Evolutionary conservation across 2,888 invertebrate genomes (phyloP).

Genomic region (Agrilus biguttatus): DNA sequence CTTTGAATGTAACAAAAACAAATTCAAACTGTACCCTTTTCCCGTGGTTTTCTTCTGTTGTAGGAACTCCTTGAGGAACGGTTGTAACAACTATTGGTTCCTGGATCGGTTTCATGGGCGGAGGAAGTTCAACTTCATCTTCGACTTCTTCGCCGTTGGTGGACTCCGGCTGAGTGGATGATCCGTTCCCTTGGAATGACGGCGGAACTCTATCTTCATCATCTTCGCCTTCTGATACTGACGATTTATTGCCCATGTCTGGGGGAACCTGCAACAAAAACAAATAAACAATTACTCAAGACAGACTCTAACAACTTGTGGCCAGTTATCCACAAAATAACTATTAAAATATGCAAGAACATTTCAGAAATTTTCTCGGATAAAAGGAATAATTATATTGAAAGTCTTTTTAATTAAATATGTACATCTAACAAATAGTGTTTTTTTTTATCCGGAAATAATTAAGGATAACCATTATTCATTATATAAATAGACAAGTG

Average conservation of each 20-base stretch:
- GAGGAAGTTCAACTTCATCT: conserved; percentile 78
- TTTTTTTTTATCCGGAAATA: no score
- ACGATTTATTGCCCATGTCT: conserved; percentile 40
- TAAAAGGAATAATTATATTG: no score
- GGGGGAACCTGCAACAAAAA: conserved; percentile 30
- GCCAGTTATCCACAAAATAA: no score
- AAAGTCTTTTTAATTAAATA: no score
- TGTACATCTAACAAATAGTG: no score
- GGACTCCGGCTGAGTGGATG: conserved; percentile 16
- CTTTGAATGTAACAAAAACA: no score
- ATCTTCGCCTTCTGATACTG: conserved; percentile 33
- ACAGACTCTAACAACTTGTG: no score
- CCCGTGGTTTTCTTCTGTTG: conserved; percentile 40
- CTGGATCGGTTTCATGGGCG: conserved; percentile 92
- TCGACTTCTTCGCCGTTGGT: conserved; percentile 57
- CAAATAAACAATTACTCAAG: neutral
- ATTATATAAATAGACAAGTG: no score
- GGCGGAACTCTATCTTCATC: conserved; percentile 25
- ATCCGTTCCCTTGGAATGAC: conserved; percentile 18
- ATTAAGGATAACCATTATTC: no score
- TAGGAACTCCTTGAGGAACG: conserved; percentile 27
- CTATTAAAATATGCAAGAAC: no score
- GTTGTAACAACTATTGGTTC: conserved; percentile 36
- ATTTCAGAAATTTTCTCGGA: no score
- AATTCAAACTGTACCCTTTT: conserved; percentile 34